phyloP scores from a whole-genome alignment of 1,140 invertebrate species.

The Dinoponera quadriceps region DNA sequence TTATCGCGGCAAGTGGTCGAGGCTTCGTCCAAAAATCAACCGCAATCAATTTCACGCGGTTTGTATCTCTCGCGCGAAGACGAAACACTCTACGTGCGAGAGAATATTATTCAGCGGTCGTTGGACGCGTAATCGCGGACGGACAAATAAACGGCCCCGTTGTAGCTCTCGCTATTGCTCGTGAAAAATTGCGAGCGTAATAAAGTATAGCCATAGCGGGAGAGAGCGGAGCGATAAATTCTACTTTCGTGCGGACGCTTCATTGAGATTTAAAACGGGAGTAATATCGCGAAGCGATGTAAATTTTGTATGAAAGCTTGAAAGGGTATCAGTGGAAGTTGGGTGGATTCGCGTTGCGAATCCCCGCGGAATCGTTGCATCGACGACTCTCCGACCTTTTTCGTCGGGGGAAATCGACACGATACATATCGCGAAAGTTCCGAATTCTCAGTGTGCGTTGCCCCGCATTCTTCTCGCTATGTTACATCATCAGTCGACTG shows the following conservation, averaged over 20 bases:
- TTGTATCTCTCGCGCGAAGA: not conserved
- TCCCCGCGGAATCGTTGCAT: not conserved
- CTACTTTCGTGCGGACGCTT: not conserved
- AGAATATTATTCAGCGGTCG: not conserved
- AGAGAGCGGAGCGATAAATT: conserved; percentile 9
- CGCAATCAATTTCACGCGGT: conserved; percentile 2
- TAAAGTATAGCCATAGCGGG: not conserved
- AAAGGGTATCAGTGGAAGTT: conserved; percentile 9
- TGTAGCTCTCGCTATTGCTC: not conserved
- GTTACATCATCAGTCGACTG: too few relatives aligned
- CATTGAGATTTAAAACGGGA: conserved; percentile 34
- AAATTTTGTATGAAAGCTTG: conserved; percentile 11
- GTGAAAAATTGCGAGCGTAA: conserved; percentile 3
- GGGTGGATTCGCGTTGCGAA: not conserved
- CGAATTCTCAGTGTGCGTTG: too few relatives aligned
- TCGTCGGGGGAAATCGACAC: not conserved
- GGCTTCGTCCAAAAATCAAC: not conserved
- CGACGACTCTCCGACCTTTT: not conserved
- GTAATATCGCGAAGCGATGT: not conserved
- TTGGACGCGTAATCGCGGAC: not conserved
- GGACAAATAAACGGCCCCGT: not conserved
- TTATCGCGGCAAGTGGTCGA: not conserved
- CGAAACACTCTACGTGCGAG: not conserved
- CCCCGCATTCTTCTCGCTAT: not conserved
- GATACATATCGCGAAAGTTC: too few relatives aligned